phyloP scores from a whole-genome alignment of 1,140 invertebrate species.

The Ganaspis sp. region DNA sequence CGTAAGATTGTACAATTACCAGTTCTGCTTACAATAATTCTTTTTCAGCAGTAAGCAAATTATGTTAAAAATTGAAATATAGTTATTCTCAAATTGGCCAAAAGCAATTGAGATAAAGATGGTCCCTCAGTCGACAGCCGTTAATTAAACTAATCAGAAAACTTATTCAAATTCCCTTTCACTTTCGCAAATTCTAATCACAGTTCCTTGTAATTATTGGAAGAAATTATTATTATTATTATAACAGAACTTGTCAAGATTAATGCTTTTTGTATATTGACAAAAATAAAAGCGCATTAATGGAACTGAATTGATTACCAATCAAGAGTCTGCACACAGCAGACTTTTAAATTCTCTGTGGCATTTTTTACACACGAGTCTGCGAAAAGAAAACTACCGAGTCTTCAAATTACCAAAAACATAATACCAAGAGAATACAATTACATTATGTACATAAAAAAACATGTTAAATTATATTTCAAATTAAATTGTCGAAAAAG shows the following conservation, averaged over 20 bases:
- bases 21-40: not conserved
- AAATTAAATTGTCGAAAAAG: too few species aligned
- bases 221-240: not conserved
- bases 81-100: conserved; percentile 9
- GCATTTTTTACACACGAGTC: not conserved
- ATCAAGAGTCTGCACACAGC: too few species aligned
- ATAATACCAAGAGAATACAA: too few species aligned
- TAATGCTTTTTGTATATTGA: too few species aligned
- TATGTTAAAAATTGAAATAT: not conserved
- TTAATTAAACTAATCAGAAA: not conserved
- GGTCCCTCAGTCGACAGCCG: conserved; percentile 21
- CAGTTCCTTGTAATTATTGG: not conserved
- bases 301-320: too few species aligned
- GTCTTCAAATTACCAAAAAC: not conserved
- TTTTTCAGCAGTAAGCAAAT: not conserved
- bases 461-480: too few species aligned
- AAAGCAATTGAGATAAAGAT: conserved; percentile 21
- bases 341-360: not conserved
- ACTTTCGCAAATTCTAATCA: not conserved
- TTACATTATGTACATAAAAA: too few species aligned
- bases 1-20: conserved; percentile 8
- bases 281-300: too few species aligned
- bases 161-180: not conserved
- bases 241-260: not conserved
- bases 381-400: not conserved